Percentiles rank a stretch among this genome's conserved stretches.
Evolutionary conservation across 2,888 invertebrate species (phyloP).

Genomic region (Saturnia pavonia): DNA sequence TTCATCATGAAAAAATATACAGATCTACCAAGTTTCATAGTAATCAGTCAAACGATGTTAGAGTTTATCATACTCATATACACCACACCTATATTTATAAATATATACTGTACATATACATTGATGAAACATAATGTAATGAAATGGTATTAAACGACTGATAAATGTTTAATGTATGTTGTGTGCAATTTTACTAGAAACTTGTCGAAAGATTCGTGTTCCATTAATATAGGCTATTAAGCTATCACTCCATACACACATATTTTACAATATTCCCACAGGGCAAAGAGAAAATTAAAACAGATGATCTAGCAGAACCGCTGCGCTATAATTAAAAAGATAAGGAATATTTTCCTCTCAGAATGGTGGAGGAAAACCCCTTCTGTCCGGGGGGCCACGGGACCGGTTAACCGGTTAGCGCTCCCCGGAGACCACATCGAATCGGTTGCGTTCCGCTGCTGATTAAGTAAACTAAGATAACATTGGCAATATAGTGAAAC

Average conservation of each 20-base stretch:
- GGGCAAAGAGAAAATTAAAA: slow-evolving; percentile 73
- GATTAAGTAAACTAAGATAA: slow-evolving; percentile 82
- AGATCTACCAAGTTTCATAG: no score
- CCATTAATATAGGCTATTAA: slow-evolving; percentile 15
- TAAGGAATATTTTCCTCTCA: slow-evolving; percentile 76
- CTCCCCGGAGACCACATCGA: slow-evolving; percentile 70
- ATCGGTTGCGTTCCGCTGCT: slow-evolving; percentile 66
- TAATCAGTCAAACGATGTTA: no score
- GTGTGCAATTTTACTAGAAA: not conserved
- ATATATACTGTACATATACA: no score
- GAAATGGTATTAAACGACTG: no score
- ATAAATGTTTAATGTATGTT: no score
- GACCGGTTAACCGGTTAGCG: slow-evolving; percentile 72
- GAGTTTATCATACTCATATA: no score
- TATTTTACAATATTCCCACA: slow-evolving; percentile 51
- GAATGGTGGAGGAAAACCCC: slow-evolving; percentile 63
- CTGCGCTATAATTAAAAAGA: slow-evolving; percentile 80
- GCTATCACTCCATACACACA: slow-evolving; percentile 25
- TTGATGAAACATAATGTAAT: no score
- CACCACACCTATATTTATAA: no score
- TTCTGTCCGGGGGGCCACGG: slow-evolving; percentile 50
- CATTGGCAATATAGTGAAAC: slow-evolving; percentile 71
- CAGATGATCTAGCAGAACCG: slow-evolving; percentile 75
- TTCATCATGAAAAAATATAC: no score
- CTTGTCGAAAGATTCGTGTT: not conserved